A percentile compares a stretch with the other conserved stretches of the same genome.
Evolutionary conservation across 2,888 invertebrate species (phyloP).

Genomic region (Sinohyriopsis cumingii): DNA sequence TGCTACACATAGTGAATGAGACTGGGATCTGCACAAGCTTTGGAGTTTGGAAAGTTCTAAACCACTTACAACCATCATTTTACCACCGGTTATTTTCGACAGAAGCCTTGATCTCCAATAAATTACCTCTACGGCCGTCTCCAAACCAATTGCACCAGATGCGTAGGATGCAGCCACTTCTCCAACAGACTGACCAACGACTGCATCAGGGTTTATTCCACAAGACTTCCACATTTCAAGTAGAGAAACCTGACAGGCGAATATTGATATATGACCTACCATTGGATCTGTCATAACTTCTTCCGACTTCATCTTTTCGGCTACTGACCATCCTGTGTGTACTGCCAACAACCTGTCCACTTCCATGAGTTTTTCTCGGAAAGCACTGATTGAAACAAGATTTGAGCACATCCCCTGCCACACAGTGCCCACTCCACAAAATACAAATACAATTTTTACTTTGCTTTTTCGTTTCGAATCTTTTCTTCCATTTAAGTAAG

Average conservation of each 20-base stretch:
- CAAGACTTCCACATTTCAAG: conserved; percentile 36
- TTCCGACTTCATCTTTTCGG: conserved; percentile 10
- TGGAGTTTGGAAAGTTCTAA: conserved; percentile 21
- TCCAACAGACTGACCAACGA: conserved; percentile 58
- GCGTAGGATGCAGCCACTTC: conserved; percentile 54
- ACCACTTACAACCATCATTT: conserved; percentile 45
- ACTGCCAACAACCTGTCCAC: no score
- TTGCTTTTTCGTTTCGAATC: not conserved
- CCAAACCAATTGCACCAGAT: conserved; percentile 34
- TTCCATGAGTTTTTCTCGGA: conserved; percentile 1
- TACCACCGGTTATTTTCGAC: conserved; percentile 38
- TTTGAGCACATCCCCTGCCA: conserved; percentile 44
- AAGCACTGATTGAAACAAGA: no score
- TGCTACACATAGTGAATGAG: conserved; percentile 12
- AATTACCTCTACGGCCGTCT: conserved; percentile 50
- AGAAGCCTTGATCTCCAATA: conserved; percentile 44
- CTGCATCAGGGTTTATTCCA: conserved; percentile 40
- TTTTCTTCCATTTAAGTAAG: no score
- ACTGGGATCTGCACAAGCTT: conserved; percentile 13
- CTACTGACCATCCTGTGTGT: conserved; percentile 1
- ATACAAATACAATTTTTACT: conserved; percentile 40
- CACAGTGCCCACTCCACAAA: conserved; percentile 46
- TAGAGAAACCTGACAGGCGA: conserved; percentile 50
- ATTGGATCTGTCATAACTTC: conserved; percentile 24
- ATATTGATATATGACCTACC: conserved; percentile 48